These are phyloP conservation scores for Poeciliopsis turrubarensis DNA, from an alignment of 2,113 vertebrate genomes.

Conservation along the genomic window DNA sequence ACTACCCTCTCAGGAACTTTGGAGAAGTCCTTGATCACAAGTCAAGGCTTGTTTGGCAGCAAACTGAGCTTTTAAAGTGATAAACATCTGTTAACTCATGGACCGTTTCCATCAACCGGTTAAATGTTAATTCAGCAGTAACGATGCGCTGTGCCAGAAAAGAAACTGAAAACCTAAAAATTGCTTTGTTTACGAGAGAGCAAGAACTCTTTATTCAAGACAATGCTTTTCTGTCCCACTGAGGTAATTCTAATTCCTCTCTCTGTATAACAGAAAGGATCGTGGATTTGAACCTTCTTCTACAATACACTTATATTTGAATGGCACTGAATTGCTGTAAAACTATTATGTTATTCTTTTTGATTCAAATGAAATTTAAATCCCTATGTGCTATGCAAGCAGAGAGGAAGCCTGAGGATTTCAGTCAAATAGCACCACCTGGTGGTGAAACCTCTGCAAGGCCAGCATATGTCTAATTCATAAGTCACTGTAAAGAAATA, in stretches of 20 bases:
- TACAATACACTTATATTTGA: slow-evolving; percentile 22
- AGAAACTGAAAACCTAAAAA: slow-evolving; percentile 4
- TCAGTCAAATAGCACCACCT: slow-evolving; percentile 60
- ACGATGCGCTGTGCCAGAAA: slow-evolving; percentile 7
- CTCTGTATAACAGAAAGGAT: not conserved
- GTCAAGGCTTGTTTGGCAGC: slow-evolving; percentile 36
- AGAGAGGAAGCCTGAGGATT: not conserved
- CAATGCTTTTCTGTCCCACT: slow-evolving; percentile 17
- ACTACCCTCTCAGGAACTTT: slow-evolving; percentile 27
- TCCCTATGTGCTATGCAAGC: not conserved
- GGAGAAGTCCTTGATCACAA: slow-evolving; percentile 50
- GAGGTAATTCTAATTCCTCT: slow-evolving; percentile 7
- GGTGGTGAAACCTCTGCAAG: slow-evolving; percentile 48
- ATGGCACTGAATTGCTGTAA: slow-evolving; percentile 13
- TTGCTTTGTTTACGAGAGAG: slow-evolving; percentile 7
- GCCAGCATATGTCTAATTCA: not conserved
- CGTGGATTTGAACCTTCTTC: not conserved
- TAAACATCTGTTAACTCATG: slow-evolving; percentile 28
- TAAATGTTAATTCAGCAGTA: slow-evolving; percentile 29
- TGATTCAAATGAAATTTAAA: slow-evolving; percentile 3
- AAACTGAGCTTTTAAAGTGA: slow-evolving; percentile 27
- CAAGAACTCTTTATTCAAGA: slow-evolving; percentile 4
- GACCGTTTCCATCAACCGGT: slow-evolving; percentile 28
- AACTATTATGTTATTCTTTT: not conserved
- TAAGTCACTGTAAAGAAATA: not conserved